These are phyloP conservation scores for Rhagophthalmus giganteus DNA, from an alignment of 2,888 invertebrate species.

Conservation along the genomic window DNA sequence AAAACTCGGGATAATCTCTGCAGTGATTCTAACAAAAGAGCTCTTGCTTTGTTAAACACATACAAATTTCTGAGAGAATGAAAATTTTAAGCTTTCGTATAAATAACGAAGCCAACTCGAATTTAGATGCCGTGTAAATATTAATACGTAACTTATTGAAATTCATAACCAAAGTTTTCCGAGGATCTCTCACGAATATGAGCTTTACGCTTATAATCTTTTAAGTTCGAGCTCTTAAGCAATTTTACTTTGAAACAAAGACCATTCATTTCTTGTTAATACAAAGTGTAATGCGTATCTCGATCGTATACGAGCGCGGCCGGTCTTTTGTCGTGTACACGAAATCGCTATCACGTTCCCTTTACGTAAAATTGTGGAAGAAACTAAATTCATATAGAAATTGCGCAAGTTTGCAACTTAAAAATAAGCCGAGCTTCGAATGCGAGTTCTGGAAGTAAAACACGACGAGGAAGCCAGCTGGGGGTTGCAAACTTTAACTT, in stretches of 20 bases:
- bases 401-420: constrained; percentile 48
- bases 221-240: constrained; percentile 44
- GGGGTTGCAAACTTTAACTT: constrained; percentile 43
- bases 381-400: constrained; percentile 45
- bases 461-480: constrained; percentile 48
- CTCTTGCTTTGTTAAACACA: constrained; percentile 45
- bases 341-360: constrained; percentile 31
- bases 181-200: constrained; percentile 41
- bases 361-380: constrained; percentile 27
- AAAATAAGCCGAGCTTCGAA: constrained; percentile 48
- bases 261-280: constrained; percentile 49
- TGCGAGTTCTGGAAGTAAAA: constrained; percentile 44
- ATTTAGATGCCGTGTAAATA: constrained; percentile 47
- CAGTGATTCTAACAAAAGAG: constrained; percentile 27
- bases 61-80: constrained; percentile 44
- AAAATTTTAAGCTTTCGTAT: constrained; percentile 48
- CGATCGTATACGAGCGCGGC: no score
- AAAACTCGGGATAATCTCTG: constrained; percentile 28
- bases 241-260: constrained; percentile 49
- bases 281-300: constrained; percentile 39
- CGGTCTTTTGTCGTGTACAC: no score
- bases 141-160: constrained; percentile 52
- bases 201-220: constrained; percentile 46
- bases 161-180: constrained; percentile 49
- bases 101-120: constrained; percentile 45